Evolutionary conservation across 1,140 invertebrate genomes (phyloP).

Genomic region (Eurosta solidaginis): DNA sequence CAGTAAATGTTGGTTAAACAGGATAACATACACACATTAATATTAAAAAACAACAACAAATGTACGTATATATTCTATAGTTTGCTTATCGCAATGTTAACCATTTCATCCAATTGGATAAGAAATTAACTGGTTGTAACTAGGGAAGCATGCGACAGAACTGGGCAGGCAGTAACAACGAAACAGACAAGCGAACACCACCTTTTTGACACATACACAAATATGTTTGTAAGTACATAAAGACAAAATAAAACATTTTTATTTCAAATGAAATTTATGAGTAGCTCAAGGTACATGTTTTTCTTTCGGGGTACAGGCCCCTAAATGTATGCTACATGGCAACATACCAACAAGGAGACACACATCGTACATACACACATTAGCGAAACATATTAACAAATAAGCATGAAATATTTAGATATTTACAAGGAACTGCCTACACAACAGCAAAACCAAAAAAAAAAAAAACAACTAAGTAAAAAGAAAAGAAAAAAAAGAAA

Average conservation of each 20-base stretch:
- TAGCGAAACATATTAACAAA: not conserved
- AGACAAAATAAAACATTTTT: not conserved
- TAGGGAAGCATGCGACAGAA: not conserved
- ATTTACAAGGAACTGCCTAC: not conserved
- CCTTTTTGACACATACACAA: not conserved
- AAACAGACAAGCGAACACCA: conserved; percentile 10
- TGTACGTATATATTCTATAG: not conserved
- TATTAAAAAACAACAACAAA: not conserved
- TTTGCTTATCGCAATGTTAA: not conserved
- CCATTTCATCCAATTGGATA: not conserved
- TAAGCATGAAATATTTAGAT: not conserved
- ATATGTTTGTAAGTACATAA: not conserved
- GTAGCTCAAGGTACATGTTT: not conserved
- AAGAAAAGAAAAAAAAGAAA: no score
- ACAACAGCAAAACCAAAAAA: no score
- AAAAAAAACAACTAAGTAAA: no score
- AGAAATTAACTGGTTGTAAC: not conserved
- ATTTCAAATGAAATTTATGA: conserved; percentile 25
- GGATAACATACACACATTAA: not conserved
- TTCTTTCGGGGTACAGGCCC: not conserved
- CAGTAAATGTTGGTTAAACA: not conserved
- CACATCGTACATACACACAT: not conserved
- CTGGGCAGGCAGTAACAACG: not conserved
- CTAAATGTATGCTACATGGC: not conserved
- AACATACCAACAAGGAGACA: no score